Percentiles rank a stretch among this genome's conserved stretches.
These are phyloP conservation scores for Turritopsis dohrnii DNA, from an alignment of 30 jellyfish, hydroid and myxozoan species.

Conservation along the genomic window DNA sequence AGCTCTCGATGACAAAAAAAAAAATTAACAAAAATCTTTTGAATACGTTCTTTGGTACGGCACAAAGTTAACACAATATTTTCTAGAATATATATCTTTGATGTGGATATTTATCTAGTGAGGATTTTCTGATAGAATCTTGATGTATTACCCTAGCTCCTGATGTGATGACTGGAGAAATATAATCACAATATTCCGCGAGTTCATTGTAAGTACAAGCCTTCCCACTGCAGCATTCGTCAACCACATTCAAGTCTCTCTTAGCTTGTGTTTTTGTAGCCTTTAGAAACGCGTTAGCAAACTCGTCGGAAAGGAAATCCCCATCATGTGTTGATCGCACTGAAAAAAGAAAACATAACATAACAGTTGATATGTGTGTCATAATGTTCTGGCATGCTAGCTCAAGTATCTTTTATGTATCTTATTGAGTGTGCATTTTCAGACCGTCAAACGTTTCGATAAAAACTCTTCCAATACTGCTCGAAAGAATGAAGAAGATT, in stretches of 20 bases:
- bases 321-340: not conserved
- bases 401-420: no score
- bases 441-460: no score
- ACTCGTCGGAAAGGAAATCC: not conserved
- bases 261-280: not conserved
- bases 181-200: slow-evolving; percentile 38
- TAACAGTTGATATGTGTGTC: no score
- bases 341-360: no score
- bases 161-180: slow-evolving; percentile 4
- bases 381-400: no score
- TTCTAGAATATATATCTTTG: not conserved
- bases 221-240: slow-evolving; percentile 45
- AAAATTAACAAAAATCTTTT: no score
- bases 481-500: no score
- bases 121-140: not conserved
- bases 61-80: not conserved
- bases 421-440: no score
- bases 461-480: no score
- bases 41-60: no score
- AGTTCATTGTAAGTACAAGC: slow-evolving; percentile 41
- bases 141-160: not conserved
- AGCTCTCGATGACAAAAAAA: no score
- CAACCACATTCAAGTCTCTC: not conserved
- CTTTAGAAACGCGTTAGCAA: not conserved
- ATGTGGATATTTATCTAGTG: not conserved